Conservation (phyloP, 2,113 vertebrate species). For the Labeo catla region DNA sequence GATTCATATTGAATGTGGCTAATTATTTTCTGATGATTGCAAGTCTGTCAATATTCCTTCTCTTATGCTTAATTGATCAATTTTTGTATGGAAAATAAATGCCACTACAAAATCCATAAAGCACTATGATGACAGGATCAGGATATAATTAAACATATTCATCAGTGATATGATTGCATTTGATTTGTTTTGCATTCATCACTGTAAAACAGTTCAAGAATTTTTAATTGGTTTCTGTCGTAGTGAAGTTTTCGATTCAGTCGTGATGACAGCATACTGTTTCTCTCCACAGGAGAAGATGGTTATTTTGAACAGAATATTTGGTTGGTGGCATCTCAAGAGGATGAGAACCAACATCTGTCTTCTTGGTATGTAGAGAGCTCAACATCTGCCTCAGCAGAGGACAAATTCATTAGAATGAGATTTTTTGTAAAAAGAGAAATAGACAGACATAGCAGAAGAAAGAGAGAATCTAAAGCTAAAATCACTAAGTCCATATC, state of each 20-base stretch:
- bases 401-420: constrained; percentile 30
- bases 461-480: neutral
- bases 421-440: constrained; percentile 2
- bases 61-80: neutral
- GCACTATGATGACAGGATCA: neutral
- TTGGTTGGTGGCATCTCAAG: constrained; percentile 10
- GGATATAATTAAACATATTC: neutral
- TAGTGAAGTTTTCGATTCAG: neutral
- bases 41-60: neutral
- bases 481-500: neutral
- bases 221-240: neutral
- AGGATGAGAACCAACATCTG: constrained; percentile 40
- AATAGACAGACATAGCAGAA: neutral
- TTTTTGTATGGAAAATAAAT: neutral
- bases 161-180: neutral
- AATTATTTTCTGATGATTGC: neutral
- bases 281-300: constrained; percentile 6
- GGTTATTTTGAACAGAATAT: constrained; percentile 22
- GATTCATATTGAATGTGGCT: neutral
- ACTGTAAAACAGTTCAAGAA: neutral
- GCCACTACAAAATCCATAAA: neutral
- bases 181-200: neutral
- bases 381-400: constrained; percentile 37
- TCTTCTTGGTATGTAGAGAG: neutral
- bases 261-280: neutral